These are phyloP conservation scores for Entelurus aequoreus DNA, from an alignment of 2,113 vertebrate species.

Conservation along the genomic window DNA sequence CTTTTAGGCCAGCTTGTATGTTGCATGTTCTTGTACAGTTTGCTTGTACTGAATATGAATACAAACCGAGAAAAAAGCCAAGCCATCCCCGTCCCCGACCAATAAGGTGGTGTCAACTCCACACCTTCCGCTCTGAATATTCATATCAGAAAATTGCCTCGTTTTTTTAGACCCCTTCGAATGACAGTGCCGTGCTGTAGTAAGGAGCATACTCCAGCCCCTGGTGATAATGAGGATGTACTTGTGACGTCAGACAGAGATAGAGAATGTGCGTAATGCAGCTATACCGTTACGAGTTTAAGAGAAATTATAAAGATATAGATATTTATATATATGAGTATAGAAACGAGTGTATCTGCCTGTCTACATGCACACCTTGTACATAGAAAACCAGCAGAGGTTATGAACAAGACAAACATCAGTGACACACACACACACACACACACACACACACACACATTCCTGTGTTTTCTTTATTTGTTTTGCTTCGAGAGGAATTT, in stretches of 20 bases:
- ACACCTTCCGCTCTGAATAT: conserved; percentile 82
- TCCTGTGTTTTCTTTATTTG: conserved; percentile 50
- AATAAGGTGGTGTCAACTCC: conserved; percentile 75
- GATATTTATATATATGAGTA: conserved; percentile 55
- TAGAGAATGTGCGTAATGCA: conserved; percentile 94
- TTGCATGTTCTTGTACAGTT: conserved; percentile 99
- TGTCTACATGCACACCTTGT: conserved; percentile 62
- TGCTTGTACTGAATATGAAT: conserved; percentile 95
- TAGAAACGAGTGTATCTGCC: conserved; percentile 67
- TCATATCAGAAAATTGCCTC: conserved; percentile 75
- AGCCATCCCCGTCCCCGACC: conserved; percentile 84
- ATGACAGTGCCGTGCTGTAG: conserved; percentile 85
- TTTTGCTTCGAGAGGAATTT: conserved; percentile 67
- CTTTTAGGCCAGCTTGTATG: conserved; percentile 94
- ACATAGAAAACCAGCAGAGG: conserved; percentile 78
- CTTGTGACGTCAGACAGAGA: conserved; percentile 84
- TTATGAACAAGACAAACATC: conserved; percentile 44
- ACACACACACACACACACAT: conserved; percentile 78
- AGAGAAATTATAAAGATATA: conserved; percentile 70
- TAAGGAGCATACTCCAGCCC: conserved; percentile 81
- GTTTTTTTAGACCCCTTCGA: conserved; percentile 78
- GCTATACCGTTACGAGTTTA: conserved; percentile 69
- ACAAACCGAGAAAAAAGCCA: conserved; percentile 89
- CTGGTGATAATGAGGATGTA: conserved; percentile 81
- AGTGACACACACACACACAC: conserved; percentile 73